phyloP scores from a whole-genome alignment of 2,888 invertebrate species.

The Pegoplata infirma region DNA sequence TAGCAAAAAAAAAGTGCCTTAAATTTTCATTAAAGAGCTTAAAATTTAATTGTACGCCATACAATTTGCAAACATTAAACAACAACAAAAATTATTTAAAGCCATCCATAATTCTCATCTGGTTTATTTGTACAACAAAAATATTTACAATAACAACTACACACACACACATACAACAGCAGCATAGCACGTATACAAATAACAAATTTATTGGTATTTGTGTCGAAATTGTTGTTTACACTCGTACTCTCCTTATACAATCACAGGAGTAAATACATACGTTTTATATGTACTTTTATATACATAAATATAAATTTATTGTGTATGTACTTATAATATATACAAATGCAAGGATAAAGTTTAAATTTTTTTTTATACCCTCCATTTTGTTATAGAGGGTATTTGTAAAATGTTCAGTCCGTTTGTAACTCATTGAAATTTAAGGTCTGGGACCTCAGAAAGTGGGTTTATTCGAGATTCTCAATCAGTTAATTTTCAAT shows the following conservation, averaged over 20 bases:
- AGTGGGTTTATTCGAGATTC: too few relatives aligned
- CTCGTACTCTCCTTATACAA: neutral
- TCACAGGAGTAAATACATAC: neutral
- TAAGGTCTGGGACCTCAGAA: too few relatives aligned
- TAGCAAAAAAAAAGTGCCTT: neutral
- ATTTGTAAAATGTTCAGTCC: too few relatives aligned
- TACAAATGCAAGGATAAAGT: conserved; percentile 20
- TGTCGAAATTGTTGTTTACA: conserved; percentile 39
- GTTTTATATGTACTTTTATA: too few relatives aligned
- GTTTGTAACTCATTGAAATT: too few relatives aligned
- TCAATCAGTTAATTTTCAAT: too few relatives aligned
- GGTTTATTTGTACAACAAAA: conserved; percentile 31
- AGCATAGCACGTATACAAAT: conserved; percentile 15
- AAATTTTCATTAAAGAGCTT: conserved; percentile 22
- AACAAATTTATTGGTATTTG: conserved; percentile 44
- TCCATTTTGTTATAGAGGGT: too few relatives aligned
- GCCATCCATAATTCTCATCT: conserved; percentile 42
- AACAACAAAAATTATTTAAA: conserved; percentile 29
- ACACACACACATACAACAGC: too few relatives aligned
- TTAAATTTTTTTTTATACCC: too few relatives aligned
- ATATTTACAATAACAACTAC: neutral
- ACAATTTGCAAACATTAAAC: neutral
- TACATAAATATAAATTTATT: too few relatives aligned
- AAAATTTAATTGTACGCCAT: neutral
- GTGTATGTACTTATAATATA: neutral